A percentile compares a stretch with the other conserved stretches of the same genome.
phyloP scores from a whole-genome alignment of 2,888 invertebrate genomes.

The Emmelina monodactyla region DNA sequence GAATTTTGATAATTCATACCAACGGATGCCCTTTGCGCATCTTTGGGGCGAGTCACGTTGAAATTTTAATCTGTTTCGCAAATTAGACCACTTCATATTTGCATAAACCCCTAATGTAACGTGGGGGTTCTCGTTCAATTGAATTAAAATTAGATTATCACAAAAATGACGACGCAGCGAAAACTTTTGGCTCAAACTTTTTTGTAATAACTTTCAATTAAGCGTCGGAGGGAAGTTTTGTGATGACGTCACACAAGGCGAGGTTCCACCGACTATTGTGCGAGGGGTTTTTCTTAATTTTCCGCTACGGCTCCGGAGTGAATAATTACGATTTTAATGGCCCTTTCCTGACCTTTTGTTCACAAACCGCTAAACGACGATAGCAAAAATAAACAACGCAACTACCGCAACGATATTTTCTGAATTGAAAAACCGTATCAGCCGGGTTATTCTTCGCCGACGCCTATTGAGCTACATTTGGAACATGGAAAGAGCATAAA shows the following conservation, averaged over 20 bases:
- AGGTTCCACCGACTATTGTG: constrained; percentile 27
- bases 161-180: too few relatives aligned
- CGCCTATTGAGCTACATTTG: not conserved
- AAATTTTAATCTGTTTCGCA: not conserved
- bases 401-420: too few relatives aligned
- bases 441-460: too few relatives aligned
- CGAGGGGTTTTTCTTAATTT: constrained; percentile 45
- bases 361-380: too few relatives aligned
- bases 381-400: too few relatives aligned
- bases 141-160: not conserved
- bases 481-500: not conserved
- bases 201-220: constrained; percentile 29
- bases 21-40: too few relatives aligned
- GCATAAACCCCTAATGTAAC: not conserved
- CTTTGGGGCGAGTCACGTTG: too few relatives aligned
- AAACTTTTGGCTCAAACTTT: constrained; percentile 1
- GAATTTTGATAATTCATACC: too few relatives aligned
- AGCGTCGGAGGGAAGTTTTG: constrained; percentile 22
- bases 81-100: not conserved
- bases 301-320: constrained; percentile 36
- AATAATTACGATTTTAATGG: constrained; percentile 45
- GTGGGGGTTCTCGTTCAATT: not conserved
- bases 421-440: too few relatives aligned
- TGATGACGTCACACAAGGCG: constrained; percentile 24
- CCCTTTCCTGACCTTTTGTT: constrained; percentile 36